Evolutionary conservation across 1,140 invertebrate genomes (phyloP).

Genomic region (Spodoptera frugiperda): DNA sequence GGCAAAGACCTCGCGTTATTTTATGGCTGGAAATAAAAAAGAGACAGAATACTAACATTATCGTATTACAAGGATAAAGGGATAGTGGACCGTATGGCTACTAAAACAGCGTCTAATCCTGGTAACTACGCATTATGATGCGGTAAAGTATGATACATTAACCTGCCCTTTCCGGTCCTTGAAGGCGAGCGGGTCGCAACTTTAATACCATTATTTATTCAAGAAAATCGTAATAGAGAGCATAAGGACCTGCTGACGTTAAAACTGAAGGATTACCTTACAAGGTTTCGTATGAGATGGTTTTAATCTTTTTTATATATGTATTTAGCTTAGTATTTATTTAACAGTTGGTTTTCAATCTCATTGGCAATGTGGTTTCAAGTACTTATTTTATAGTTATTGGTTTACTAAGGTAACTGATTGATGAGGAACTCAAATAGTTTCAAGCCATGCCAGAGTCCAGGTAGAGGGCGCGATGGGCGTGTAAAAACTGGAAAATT

Average conservation of each 20-base stretch:
- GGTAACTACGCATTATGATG: constrained; percentile 16
- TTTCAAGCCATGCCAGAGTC: no score
- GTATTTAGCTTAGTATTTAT: no score
- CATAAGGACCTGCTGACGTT: neutral
- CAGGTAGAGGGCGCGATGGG: no score
- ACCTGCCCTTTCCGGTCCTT: constrained; percentile 18
- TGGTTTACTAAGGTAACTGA: no score
- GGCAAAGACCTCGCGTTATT: no score
- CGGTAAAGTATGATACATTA: constrained; percentile 10
- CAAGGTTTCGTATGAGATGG: neutral
- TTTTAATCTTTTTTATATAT: no score
- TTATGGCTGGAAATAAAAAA: neutral
- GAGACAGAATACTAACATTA: neutral
- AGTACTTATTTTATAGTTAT: no score
- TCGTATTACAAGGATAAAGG: neutral
- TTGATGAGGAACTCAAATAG: no score
- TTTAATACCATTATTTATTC: constrained; percentile 29
- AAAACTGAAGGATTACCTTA: neutral
- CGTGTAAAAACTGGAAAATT: no score
- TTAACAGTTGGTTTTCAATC: no score
- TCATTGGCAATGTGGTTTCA: no score
- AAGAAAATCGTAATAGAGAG: constrained; percentile 14
- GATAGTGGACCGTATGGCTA: neutral
- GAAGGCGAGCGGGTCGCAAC: neutral
- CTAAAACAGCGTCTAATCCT: constrained; percentile 9